phyloP scores from a whole-genome alignment of 2,113 vertebrate species.

The Axis porcinus region DNA sequence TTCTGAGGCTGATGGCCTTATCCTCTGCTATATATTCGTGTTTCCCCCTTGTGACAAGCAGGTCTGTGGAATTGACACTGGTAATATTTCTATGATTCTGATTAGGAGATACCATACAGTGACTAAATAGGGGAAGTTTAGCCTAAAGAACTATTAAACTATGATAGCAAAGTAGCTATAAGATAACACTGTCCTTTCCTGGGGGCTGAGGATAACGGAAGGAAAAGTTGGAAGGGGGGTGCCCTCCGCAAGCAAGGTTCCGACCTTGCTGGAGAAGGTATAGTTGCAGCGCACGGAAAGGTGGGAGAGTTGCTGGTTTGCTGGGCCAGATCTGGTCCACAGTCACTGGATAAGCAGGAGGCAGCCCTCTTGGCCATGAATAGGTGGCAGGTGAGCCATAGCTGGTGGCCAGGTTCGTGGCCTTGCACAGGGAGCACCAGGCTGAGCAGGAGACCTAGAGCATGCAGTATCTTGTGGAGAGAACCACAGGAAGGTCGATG shows the following conservation, averaged over 20 bases:
- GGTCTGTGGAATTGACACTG: neutral
- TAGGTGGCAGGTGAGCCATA: neutral
- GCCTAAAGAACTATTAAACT: neutral
- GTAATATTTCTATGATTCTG: neutral
- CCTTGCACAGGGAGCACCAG: neutral
- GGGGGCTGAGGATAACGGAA: neutral
- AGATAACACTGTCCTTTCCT: neutral
- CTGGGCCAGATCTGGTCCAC: neutral
- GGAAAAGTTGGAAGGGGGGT: neutral
- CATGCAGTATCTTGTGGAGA: neutral
- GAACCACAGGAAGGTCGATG: neutral
- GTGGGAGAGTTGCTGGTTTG: neutral
- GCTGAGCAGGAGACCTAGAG: neutral
- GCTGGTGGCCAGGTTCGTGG: neutral
- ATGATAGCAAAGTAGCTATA: neutral
- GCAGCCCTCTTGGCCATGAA: neutral
- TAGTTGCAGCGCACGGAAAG: neutral
- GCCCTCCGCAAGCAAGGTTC: neutral
- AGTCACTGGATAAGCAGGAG: neutral
- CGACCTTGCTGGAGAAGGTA: neutral
- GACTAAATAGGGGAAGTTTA: neutral
- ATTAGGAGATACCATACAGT: neutral
- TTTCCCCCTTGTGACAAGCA: neutral
- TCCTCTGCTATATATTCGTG: neutral
- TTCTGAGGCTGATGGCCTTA: neutral